Percentiles rank a stretch among this genome's conserved stretches.
phyloP scores from a whole-genome alignment of 1,140 invertebrate species.

The Cyrtorhinus lividipennis region DNA sequence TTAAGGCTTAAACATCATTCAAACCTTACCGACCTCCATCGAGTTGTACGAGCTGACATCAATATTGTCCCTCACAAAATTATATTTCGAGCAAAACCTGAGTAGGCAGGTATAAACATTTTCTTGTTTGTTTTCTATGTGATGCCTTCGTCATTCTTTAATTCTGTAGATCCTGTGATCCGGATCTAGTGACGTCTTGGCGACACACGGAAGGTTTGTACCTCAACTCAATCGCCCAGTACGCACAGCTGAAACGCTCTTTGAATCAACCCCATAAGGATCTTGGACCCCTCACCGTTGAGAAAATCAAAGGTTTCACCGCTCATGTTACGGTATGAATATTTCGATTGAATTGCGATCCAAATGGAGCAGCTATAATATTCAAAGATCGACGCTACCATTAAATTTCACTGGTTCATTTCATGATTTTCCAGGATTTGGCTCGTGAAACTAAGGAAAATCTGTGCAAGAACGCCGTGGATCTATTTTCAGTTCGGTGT shows the following conservation, averaged over 20 bases:
- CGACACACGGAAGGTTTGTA: slow-evolving; percentile 59
- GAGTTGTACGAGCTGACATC: too few species aligned
- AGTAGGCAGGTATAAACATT: too few species aligned
- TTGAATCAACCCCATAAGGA: slow-evolving; percentile 53
- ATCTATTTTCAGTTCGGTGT: background rate
- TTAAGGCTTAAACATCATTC: too few species aligned
- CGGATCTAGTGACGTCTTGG: slow-evolving; percentile 46
- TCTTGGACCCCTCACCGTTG: slow-evolving; percentile 60
- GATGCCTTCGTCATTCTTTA: too few species aligned
- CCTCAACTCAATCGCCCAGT: slow-evolving; percentile 50
- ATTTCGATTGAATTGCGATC: too few species aligned
- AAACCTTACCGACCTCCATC: too few species aligned
- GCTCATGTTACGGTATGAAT: slow-evolving; percentile 40
- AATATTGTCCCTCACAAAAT: too few species aligned
- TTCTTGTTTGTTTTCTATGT: too few species aligned
- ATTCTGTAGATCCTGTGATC: slow-evolving; percentile 35
- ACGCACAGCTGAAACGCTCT: slow-evolving; percentile 46
- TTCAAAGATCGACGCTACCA: too few species aligned
- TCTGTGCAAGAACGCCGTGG: background rate
- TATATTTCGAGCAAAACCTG: too few species aligned
- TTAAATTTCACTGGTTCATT: background rate
- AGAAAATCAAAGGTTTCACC: slow-evolving; percentile 68
- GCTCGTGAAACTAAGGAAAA: background rate
- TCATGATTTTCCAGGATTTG: background rate
- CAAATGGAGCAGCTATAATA: too few species aligned